These are phyloP conservation scores for Achatina immaculata DNA, from an alignment of 1,140 invertebrate species.

Conservation along the genomic window DNA sequence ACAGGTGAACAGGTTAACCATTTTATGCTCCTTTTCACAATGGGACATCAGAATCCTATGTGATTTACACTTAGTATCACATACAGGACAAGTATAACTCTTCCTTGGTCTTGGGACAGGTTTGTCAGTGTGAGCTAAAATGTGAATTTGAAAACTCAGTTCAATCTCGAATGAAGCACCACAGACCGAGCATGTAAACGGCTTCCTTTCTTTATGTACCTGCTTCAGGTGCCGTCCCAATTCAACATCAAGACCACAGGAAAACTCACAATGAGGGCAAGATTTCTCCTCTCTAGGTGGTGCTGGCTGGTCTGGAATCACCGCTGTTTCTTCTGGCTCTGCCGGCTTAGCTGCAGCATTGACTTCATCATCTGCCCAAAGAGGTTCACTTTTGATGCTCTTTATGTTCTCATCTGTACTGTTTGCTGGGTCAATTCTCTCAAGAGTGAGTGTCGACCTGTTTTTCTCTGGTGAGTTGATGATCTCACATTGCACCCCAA, in stretches of 20 bases:
- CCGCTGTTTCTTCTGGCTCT: background rate
- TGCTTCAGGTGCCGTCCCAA: conserved; percentile 21
- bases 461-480: background rate
- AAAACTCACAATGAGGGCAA: conserved; percentile 11
- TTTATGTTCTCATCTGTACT: background rate
- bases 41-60: background rate
- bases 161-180: conserved; percentile 3
- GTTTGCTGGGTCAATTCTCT: background rate
- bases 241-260: conserved; percentile 16
- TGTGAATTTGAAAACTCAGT: conserved; percentile 26
- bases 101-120: background rate
- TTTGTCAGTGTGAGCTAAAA: background rate
- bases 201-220: conserved; percentile 13
- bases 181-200: conserved; percentile 24
- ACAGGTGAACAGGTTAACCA: background rate
- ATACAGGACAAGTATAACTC: conserved; percentile 4
- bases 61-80: background rate
- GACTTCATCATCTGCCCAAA: background rate
- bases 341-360: background rate
- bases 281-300: background rate
- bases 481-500: conserved; percentile 22
- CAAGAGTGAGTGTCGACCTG: background rate
- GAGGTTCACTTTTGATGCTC: conserved; percentile 7
- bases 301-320: background rate
- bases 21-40: background rate